Percentiles rank a stretch among this genome's conserved stretches.
phyloP scores from a whole-genome alignment of 1,140 invertebrate genomes.

The Drosophila melanogaster region Release_6_plus_ISO1_MT NC_004354.4:15456001-15456500 shows the following conservation, averaged over 20 bases:
- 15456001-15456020: constrained; percentile 84
- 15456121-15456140: constrained; percentile 56
- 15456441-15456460: constrained; percentile 87
- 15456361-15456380: constrained; percentile 90
- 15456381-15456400: constrained; percentile 91
- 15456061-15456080: constrained; percentile 61
- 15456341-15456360: constrained; percentile 70
- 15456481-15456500: constrained; percentile 87
- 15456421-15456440: constrained; percentile 90
- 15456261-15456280: constrained; percentile 80
- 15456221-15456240: constrained; percentile 28
- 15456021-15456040: constrained; percentile 87
- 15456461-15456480: constrained; percentile 48
- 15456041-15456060: constrained; percentile 85
- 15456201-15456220: constrained; percentile 62
- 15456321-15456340: neutral
- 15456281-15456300: constrained; percentile 57
- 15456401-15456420: constrained; percentile 94
- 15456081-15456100: constrained; percentile 63
- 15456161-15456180: constrained; percentile 69
- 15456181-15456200: constrained; percentile 74
- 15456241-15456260: constrained; percentile 71
- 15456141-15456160: constrained; percentile 55
- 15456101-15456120: constrained; percentile 60
- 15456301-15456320: constrained; percentile 28